Conservation (phyloP, 2,797 vertebrate genomes). For the Smutsia temminckii region DNA sequence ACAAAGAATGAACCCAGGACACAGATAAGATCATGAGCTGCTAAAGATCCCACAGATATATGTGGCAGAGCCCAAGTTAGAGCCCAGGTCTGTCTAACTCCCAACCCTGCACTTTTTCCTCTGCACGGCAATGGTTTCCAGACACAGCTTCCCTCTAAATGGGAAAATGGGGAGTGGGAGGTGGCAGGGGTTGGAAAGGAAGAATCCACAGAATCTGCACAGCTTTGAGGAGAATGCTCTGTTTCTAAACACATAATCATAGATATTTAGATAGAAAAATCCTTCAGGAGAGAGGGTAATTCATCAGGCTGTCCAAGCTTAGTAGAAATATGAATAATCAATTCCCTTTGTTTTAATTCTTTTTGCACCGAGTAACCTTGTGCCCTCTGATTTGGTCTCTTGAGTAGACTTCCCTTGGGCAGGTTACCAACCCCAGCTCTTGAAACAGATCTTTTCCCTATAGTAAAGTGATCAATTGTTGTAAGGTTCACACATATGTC, state of each 20-base stretch:
- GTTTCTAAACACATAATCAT: constrained; percentile 22
- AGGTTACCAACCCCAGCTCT: background rate
- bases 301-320: constrained; percentile 22
- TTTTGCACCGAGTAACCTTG: background rate
- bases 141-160: background rate
- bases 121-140: background rate
- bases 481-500: background rate
- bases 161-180: background rate
- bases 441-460: background rate
- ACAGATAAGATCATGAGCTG: background rate
- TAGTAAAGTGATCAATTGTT: background rate
- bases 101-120: background rate
- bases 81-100: background rate
- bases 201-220: background rate
- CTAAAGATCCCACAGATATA: background rate
- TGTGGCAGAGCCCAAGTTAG: background rate
- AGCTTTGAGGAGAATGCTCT: background rate
- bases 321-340: constrained; percentile 59
- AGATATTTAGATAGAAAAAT: constrained; percentile 36
- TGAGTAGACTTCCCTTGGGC: background rate
- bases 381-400: background rate
- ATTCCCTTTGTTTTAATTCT: constrained; percentile 37
- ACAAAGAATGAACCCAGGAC: background rate
- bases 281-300: background rate
- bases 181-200: background rate